Conservation (phyloP, 2,113 vertebrate genomes). For the Mixornis gularis region DNA sequence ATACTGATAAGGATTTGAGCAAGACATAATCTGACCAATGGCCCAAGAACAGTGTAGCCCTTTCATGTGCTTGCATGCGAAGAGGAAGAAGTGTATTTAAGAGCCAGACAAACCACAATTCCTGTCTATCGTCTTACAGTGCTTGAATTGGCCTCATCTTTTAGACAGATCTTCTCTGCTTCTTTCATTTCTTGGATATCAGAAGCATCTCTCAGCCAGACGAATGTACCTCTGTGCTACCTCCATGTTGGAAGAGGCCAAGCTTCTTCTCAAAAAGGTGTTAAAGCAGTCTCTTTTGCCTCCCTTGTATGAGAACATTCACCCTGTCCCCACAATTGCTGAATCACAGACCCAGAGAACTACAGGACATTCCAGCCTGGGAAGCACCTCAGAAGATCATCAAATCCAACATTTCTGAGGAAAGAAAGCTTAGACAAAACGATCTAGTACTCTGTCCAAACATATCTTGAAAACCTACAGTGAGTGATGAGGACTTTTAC, state of each 20-base stretch:
- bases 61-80: background rate
- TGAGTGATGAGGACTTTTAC: too few relatives aligned
- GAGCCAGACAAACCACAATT: background rate
- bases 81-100: accelerated
- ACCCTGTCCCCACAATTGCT: accelerated
- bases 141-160: background rate
- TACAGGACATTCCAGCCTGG: background rate
- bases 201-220: background rate
- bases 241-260: background rate
- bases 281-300: background rate
- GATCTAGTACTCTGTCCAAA: background rate
- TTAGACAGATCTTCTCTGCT: background rate
- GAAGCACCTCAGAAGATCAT: background rate
- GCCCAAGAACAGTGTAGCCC: background rate
- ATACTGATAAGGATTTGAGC: background rate
- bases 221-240: background rate
- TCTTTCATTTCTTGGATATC: background rate
- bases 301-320: background rate
- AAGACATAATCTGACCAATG: background rate
- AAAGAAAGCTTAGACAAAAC: background rate
- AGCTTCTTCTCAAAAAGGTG: background rate
- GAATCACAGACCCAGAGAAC: background rate
- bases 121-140: background rate
- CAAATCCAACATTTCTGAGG: background rate
- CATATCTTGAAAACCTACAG: background rate